Evolutionary conservation across 30 jellyfish, hydroid and myxozoan genomes (phyloP).

Genomic region (Pseudorhiza aurosa): DNA sequence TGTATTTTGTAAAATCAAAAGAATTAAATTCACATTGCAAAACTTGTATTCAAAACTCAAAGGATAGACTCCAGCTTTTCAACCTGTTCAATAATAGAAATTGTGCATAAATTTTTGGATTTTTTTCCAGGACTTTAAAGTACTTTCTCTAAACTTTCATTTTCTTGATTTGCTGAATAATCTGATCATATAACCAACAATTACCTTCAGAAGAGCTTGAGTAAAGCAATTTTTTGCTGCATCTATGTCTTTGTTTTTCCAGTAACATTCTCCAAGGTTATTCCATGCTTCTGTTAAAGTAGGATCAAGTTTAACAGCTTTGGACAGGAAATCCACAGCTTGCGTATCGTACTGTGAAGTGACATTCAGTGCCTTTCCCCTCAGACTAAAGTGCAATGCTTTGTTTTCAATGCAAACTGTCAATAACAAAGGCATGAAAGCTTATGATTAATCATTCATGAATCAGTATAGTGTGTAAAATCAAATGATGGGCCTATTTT

Average conservation of each 20-base stretch:
- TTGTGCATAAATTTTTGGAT: no score
- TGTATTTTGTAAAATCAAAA: neutral
- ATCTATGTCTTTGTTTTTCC: conserved; percentile 92
- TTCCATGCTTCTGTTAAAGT: conserved; percentile 92
- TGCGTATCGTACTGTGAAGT: conserved; percentile 79
- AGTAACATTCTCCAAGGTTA: conserved; percentile 95
- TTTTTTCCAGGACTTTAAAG: no score
- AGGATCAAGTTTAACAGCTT: conserved; percentile 96
- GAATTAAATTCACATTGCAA: no score
- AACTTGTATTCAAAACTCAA: no score
- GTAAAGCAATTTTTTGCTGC: conserved; percentile 89
- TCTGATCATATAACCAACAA: no score
- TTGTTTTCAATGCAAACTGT: conserved; percentile 86
- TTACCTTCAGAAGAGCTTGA: conserved; percentile 85
- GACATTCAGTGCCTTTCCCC: conserved; percentile 89
- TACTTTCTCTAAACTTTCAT: no score
- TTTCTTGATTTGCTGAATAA: no score
- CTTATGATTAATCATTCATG: no score
- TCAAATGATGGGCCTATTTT: no score
- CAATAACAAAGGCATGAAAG: neutral
- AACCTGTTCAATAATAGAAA: no score
- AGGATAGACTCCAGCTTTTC: no score
- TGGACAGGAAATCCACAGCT: conserved; percentile 92
- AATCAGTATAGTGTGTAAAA: no score
- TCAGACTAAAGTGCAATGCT: conserved; percentile 85